phyloP scores from a whole-genome alignment of 2,113 vertebrate genomes.

The Balaeniceps rex region DNA sequence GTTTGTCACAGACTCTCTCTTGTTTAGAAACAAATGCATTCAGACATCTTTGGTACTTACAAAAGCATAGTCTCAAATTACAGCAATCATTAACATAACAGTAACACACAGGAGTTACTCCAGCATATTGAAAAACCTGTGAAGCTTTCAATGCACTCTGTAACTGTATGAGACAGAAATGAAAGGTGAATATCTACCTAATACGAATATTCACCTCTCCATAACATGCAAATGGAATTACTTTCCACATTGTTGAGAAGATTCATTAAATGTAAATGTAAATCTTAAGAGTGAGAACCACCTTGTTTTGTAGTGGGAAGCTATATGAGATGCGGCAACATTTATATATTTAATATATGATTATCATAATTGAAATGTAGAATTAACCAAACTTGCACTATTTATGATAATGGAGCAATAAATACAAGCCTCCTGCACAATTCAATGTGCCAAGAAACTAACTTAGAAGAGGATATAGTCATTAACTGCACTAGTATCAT shows the following conservation, averaged over 20 bases:
- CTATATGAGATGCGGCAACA: neutral
- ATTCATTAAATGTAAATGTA: neutral
- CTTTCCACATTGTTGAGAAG: neutral
- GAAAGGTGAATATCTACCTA: neutral
- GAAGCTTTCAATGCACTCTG: neutral
- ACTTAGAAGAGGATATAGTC: neutral
- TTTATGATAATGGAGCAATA: neutral
- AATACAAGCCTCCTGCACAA: neutral
- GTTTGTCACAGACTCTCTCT: slow-evolving; percentile 18
- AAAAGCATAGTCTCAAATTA: slow-evolving; percentile 55
- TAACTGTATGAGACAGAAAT: neutral
- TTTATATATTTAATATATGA: neutral
- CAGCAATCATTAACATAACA: neutral
- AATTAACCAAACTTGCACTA: neutral
- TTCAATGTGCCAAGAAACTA: neutral
- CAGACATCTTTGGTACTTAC: slow-evolving; percentile 34
- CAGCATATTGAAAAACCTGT: neutral
- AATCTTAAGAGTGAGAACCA: neutral
- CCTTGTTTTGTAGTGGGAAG: neutral
- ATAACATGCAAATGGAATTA: neutral
- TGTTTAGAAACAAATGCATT: slow-evolving; percentile 50
- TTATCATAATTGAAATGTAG: neutral
- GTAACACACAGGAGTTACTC: slow-evolving; percentile 11
- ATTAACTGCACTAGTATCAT: neutral
- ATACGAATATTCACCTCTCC: neutral